These are phyloP conservation scores for Aplochiton taeniatus DNA, from an alignment of 2,797 vertebrate genomes.

Conservation along the genomic window DNA sequence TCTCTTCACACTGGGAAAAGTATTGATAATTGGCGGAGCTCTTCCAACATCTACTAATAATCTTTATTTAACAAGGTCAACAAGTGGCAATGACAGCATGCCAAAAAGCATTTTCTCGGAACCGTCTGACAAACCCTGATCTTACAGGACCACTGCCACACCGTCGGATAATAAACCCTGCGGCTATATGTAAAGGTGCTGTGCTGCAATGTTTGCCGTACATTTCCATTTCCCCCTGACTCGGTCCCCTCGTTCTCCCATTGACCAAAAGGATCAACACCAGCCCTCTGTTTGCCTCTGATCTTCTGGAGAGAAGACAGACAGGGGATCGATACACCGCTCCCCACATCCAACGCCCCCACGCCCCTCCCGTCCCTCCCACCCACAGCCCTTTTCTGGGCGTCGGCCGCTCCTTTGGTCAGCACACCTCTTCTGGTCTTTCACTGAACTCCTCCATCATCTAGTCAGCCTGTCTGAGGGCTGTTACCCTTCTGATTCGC, in stretches of 20 bases:
- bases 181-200: neutral
- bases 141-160: neutral
- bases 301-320: neutral
- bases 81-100: too few species aligned
- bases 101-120: too few species aligned
- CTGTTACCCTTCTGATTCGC: too few species aligned
- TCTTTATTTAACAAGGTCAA: too few species aligned
- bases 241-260: neutral
- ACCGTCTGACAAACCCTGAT: too few species aligned
- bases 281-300: conserved; percentile 1
- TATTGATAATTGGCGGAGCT: too few species aligned
- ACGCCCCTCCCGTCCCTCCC: neutral
- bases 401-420: too few species aligned
- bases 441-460: too few species aligned
- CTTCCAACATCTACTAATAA: too few species aligned
- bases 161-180: neutral
- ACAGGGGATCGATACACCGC: neutral
- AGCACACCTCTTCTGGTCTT: too few species aligned
- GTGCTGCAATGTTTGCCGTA: neutral
- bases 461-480: too few species aligned
- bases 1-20: neutral
- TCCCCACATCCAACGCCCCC: neutral
- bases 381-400: too few species aligned
- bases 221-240: neutral
- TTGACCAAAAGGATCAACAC: neutral